Evolutionary conservation across 2,888 invertebrate genomes (phyloP), one percentile per base, ranked within the genome.

Genomic region (Orthonevra nobilis): DNA sequence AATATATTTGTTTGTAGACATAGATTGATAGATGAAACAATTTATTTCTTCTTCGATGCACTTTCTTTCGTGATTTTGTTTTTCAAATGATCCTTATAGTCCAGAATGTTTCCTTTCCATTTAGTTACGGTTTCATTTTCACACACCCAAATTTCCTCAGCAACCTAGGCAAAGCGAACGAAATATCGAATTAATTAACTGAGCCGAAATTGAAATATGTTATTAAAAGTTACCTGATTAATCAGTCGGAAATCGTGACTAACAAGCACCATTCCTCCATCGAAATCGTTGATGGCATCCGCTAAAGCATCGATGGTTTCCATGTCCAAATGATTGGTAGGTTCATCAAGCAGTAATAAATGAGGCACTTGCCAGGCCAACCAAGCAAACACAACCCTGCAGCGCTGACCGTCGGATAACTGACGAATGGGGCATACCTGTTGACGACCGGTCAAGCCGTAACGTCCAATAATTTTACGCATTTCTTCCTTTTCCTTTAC

Each of bases 171-270:
- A 84, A 69, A 52, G n/a, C 34, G 9, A 68, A 2, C 12, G 9
- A 38, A 58, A 28, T 6, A 46, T n/a, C n/a, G 36, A 56, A 12
- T 23, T 14, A 5, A 36, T 10, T 26, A 30, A 26, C 19, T 1
- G 1, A 12, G 6, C 9, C 0, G 2, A 19, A 32, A 15, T 28
- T 56, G 26, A 32, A n/a, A 14, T 20, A 12, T 7, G 10, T 9
- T 19, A 9, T 15, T 2, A 7, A 10, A 42, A 6, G 48, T 7
- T 87, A 98, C 98, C 93, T 99, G 99, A 90, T 96, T 97, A 82
- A 99, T 99, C 60, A 99, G 93, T 89, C 99, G 92, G 92, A 99
- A 99, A 92, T 99, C 99, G 95, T 99, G 99, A 90, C 97, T 98
- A 85, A 99, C 99, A 17, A 99, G 92, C 81, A 99, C 96, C 95